phyloP scores from a whole-genome alignment of 2,888 invertebrate species.

The Agapostemon virescens region DNA sequence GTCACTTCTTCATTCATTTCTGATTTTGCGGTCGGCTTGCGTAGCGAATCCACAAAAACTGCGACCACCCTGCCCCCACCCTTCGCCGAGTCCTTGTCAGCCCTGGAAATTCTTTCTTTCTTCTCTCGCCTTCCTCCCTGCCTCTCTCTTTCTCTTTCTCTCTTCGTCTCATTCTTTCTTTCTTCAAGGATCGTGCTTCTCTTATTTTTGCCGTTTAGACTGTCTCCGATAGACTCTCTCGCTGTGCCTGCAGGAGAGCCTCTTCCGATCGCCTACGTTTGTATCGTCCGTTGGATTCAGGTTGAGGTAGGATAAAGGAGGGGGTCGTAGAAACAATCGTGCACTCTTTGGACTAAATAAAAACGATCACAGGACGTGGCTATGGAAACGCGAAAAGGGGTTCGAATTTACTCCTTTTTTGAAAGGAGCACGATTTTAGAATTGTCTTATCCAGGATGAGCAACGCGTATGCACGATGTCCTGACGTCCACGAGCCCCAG shows the following conservation, averaged over 20 bases:
- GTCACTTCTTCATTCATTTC: conserved; percentile 79
- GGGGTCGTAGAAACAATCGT: background rate
- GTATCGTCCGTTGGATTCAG: background rate
- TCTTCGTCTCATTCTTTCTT: background rate
- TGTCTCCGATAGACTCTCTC: conserved; percentile 10
- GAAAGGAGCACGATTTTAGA: no score
- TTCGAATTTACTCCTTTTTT: no score
- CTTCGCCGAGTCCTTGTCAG: conserved; percentile 22
- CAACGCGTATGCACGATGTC: no score
- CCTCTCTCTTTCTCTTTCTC: background rate
- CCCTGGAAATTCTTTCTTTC: conserved; percentile 26
- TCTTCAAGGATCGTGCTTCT: background rate
- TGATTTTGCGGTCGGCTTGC: conserved; percentile 81
- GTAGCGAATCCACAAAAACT: conserved; percentile 75
- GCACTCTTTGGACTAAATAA: no score
- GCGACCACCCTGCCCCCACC: conserved; percentile 28
- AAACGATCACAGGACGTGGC: no score
- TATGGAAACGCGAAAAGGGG: no score
- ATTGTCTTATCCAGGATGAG: no score
- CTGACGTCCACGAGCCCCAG: no score
- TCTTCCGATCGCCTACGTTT: background rate
- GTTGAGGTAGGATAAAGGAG: no score
- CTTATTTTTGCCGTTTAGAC: conserved; percentile 17
- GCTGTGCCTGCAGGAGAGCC: conserved; percentile 47
- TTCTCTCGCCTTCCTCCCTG: background rate